Evolutionary conservation across 2,113 vertebrate genomes (phyloP).

Genomic region (Oncorhynchus mykiss): DNA sequence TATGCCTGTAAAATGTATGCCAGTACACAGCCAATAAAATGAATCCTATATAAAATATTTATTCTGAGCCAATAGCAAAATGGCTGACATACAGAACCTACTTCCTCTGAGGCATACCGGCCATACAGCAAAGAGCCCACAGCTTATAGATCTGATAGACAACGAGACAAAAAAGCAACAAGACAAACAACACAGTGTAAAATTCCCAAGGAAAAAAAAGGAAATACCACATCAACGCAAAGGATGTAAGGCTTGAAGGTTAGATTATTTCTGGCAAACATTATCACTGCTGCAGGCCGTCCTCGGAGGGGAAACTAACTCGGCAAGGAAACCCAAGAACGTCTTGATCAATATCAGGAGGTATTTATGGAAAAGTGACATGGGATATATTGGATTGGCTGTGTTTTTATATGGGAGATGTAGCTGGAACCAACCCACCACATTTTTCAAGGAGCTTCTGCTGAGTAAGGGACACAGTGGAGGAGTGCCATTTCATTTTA

Average conservation of each 20-base stretch:
- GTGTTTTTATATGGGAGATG: slow-evolving; percentile 41
- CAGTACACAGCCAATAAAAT: too few species aligned
- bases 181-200: neutral
- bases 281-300: slow-evolving; percentile 28
- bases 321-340: slow-evolving; percentile 56
- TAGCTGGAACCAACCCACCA: slow-evolving; percentile 21
- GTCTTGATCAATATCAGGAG: slow-evolving; percentile 59
- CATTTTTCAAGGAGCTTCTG: slow-evolving; percentile 29
- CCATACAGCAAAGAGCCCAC: neutral
- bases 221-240: neutral
- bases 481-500: neutral
- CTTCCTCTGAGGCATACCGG: neutral
- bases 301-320: slow-evolving; percentile 30
- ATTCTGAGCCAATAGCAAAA: too few species aligned
- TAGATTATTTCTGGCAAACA: slow-evolving; percentile 53
- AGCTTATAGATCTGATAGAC: neutral
- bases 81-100: too few species aligned
- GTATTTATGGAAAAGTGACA: slow-evolving; percentile 63
- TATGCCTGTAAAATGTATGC: too few species aligned
- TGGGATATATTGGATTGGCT: slow-evolving; percentile 40
- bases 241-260: slow-evolving; percentile 36
- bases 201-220: neutral
- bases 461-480: slow-evolving; percentile 35
- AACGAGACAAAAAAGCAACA: neutral
- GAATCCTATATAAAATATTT: too few species aligned